These are phyloP conservation scores for Ciconia stormi DNA, from an alignment of 2,113 vertebrate genomes.

Conservation along the genomic window DNA sequence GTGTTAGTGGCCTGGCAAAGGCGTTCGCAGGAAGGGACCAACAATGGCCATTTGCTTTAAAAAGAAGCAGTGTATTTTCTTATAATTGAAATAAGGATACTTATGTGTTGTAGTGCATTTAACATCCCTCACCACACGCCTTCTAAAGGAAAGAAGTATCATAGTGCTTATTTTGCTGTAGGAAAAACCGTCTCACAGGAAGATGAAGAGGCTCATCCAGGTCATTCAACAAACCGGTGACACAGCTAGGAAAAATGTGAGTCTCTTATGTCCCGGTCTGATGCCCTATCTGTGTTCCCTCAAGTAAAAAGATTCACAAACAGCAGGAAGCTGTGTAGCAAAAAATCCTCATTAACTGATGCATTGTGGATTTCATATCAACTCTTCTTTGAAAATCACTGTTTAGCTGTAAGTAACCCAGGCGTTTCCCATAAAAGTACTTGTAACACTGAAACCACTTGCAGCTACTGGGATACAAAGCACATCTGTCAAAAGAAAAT, in stretches of 20 bases:
- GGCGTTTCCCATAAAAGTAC: background rate
- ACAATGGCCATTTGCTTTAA: accelerated
- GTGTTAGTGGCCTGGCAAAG: background rate
- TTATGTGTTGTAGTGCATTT: accelerated
- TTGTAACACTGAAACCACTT: background rate
- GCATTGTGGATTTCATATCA: background rate
- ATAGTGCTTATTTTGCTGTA: background rate
- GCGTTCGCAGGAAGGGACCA: background rate
- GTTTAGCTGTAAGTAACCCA: background rate
- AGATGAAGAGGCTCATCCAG: background rate
- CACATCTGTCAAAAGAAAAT: slow-evolving; percentile 14
- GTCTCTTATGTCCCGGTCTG: background rate
- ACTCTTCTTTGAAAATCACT: background rate
- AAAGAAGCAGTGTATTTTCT: background rate
- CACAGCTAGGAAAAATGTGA: background rate
- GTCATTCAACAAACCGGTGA: background rate
- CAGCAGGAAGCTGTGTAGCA: background rate
- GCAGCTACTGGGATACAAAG: background rate
- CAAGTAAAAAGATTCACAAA: background rate
- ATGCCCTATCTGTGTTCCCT: background rate
- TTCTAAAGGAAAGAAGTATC: background rate
- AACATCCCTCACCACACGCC: background rate
- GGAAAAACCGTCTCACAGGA: background rate
- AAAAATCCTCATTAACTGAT: background rate
- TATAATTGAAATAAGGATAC: background rate